Conservation (phyloP, 2,797 vertebrate species). For the Rhadinocentrus ornatus region DNA sequence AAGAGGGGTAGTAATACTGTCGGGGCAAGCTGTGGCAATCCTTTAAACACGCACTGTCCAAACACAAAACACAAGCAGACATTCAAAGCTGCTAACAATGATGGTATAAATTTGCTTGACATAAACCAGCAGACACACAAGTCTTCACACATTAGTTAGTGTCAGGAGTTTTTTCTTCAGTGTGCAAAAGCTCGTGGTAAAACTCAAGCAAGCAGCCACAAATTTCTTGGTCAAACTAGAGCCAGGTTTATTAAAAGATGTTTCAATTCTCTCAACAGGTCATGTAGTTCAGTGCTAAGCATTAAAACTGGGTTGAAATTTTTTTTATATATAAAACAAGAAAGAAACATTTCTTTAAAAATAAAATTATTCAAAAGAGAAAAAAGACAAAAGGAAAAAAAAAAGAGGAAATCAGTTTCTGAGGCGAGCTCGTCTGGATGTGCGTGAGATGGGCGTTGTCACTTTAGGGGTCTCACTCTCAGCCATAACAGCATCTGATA, state of each 20-base stretch:
- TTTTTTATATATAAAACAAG: conserved; percentile 17
- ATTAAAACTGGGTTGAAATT: conserved; percentile 12
- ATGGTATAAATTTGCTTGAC: conserved; percentile 68
- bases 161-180: not conserved
- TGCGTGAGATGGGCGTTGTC: conserved; percentile 90
- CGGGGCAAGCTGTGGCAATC: conserved; percentile 73
- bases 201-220: conserved; percentile 6
- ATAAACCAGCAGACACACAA: conserved; percentile 37
- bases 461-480: conserved; percentile 93
- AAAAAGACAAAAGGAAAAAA: conserved; percentile 20
- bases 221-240: conserved; percentile 36
- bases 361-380: conserved; percentile 19
- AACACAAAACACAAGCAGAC: conserved; percentile 62
- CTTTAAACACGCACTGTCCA: conserved; percentile 70
- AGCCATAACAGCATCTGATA: conserved; percentile 84
- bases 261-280: not conserved
- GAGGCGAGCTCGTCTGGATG: conserved; percentile 83
- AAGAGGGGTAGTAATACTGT: conserved; percentile 60
- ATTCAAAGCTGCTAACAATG: conserved; percentile 64
- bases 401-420: conserved; percentile 69
- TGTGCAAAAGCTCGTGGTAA: conserved; percentile 19
- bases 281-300: conserved; percentile 3
- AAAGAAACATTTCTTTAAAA: not conserved
- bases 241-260: conserved; percentile 59
- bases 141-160: conserved; percentile 25